A percentile compares a stretch with the other conserved stretches of the same genome.
Conservation (phyloP, 2,113 vertebrate genomes). For the Micromys minutus region DNA sequence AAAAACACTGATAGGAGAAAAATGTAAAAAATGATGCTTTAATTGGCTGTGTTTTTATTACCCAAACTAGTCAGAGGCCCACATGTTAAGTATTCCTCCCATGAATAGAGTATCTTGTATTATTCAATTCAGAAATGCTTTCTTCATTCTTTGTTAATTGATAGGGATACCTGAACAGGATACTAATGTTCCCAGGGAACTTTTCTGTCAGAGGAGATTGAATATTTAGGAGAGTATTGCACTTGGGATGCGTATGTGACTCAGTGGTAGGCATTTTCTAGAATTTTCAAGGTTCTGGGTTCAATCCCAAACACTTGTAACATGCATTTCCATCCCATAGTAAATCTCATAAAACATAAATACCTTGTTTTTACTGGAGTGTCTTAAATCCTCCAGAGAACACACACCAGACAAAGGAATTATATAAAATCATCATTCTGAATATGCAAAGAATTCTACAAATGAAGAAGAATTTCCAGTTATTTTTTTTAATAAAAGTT, state of each 20-base stretch:
- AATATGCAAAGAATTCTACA: neutral
- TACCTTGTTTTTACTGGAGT: neutral
- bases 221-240: neutral
- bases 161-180: neutral
- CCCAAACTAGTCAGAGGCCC: neutral
- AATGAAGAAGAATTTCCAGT: neutral
- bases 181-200: neutral
- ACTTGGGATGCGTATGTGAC: neutral
- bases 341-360: neutral
- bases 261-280: neutral
- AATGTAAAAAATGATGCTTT: conserved; percentile 7
- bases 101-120: neutral
- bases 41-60: neutral
- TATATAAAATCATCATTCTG: neutral
- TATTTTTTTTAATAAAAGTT: conserved; percentile 20
- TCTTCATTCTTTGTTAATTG: neutral
- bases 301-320: neutral
- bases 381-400: neutral
- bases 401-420: neutral
- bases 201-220: neutral
- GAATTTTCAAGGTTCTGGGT: neutral
- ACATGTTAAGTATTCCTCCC: neutral
- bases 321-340: neutral
- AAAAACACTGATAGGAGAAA: conserved; percentile 35
- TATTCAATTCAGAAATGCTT: neutral